Percentiles rank a stretch among this genome's conserved stretches.
Conservation (phyloP, 2,888 invertebrate genomes). For the Zhengitettix transpicula region DNA sequence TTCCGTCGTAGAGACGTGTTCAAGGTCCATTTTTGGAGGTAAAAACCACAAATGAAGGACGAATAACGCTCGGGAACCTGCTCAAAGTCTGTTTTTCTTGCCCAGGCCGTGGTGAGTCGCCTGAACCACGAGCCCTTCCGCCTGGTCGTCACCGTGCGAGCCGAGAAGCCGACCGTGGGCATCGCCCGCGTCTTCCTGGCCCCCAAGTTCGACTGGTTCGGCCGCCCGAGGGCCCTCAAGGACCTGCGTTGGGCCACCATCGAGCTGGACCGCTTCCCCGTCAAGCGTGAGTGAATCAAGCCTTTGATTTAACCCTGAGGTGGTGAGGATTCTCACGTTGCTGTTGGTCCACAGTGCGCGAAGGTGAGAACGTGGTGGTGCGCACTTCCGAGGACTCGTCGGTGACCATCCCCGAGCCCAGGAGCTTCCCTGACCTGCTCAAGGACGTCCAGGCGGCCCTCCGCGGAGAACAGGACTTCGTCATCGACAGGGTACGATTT, state of each 20-base stretch:
- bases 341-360: constrained; percentile 6
- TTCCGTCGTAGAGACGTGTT: no score
- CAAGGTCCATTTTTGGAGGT: no score
- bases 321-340: background rate
- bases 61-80: no score
- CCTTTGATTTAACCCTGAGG: no score
- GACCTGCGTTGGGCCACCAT: constrained; percentile 13
- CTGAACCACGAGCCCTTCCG: constrained; percentile 18
- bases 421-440: constrained; percentile 15
- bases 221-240: constrained; percentile 12
- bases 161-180: constrained; percentile 12
- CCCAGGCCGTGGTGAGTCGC: constrained; percentile 15
- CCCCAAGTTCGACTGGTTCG: constrained; percentile 16
- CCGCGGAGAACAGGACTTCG: constrained; percentile 12
- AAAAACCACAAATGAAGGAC: no score
- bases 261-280: constrained; percentile 15
- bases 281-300: constrained; percentile 3
- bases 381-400: constrained; percentile 16
- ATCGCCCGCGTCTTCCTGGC: constrained; percentile 16
- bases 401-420: constrained; percentile 17
- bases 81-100: no score
- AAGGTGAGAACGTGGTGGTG: constrained; percentile 15
- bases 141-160: constrained; percentile 14
- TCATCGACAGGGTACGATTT: constrained; percentile 10
- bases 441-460: constrained; percentile 14